Conservation (phyloP, 2,797 vertebrate genomes). For the Crenuchus spilurus region DNA sequence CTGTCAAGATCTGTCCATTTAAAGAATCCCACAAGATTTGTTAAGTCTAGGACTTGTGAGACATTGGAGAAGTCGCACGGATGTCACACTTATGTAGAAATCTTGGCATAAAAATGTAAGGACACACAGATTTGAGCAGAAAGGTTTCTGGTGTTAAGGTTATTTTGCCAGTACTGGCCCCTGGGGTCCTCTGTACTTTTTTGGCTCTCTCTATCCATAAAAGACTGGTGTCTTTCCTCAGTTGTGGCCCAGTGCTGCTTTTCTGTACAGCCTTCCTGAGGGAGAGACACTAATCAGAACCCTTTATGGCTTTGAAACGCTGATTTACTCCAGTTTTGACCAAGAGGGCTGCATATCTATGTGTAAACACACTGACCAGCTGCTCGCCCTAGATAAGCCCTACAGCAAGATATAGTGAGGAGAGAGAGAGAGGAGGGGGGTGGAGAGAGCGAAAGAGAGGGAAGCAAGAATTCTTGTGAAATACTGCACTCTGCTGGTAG, state of each 20-base stretch:
- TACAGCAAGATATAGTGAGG: too few species aligned
- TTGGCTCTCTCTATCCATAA: background rate
- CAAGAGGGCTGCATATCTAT: constrained; percentile 3
- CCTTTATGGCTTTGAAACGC: constrained; percentile 3
- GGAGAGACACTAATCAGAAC: constrained; percentile 26
- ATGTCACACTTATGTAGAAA: too few species aligned
- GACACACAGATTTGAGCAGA: too few species aligned
- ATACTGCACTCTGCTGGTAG: constrained; percentile 38
- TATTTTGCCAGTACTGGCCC: background rate
- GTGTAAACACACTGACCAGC: constrained; percentile 34
- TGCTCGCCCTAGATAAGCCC: constrained; percentile 38
- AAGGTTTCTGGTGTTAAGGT: too few species aligned
- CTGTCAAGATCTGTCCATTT: too few species aligned
- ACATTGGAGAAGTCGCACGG: too few species aligned
- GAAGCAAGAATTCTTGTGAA: background rate
- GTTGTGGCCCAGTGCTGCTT: background rate
- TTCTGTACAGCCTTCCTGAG: background rate
- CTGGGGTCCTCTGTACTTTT: background rate
- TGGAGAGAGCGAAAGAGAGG: background rate
- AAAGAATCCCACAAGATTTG: too few species aligned
- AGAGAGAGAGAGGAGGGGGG: background rate
- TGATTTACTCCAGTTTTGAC: constrained; percentile 17
- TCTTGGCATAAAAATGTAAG: too few species aligned
- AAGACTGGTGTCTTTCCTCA: background rate
- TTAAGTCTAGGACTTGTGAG: too few species aligned